Conservation (phyloP, 2,888 invertebrate genomes). For the Stratiomys singularior region DNA sequence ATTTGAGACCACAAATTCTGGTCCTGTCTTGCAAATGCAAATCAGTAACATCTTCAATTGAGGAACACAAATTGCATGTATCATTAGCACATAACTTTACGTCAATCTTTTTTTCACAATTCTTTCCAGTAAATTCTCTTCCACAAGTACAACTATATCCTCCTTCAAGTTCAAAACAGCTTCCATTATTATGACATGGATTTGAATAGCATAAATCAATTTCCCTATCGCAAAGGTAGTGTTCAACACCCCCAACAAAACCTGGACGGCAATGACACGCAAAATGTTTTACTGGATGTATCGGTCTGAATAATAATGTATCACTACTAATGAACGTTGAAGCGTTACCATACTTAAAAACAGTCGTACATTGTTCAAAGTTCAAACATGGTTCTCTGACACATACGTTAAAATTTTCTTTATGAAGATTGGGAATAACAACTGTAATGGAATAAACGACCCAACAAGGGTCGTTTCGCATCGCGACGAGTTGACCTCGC, state of each 20-base stretch:
- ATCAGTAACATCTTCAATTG: conserved; percentile 54
- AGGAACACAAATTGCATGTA: conserved; percentile 80
- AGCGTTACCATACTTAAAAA: conserved; percentile 92
- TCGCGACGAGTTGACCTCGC: too few species aligned
- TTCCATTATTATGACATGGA: conserved; percentile 89
- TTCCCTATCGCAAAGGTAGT: conserved; percentile 94
- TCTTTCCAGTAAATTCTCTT: conserved; percentile 79
- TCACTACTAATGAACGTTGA: conserved; percentile 89
- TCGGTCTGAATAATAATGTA: conserved; percentile 91
- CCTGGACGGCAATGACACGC: conserved; percentile 92
- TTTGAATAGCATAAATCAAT: conserved; percentile 97
- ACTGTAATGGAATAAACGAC: conserved; percentile 95
- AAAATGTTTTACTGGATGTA: conserved; percentile 94
- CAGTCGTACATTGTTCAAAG: conserved; percentile 91
- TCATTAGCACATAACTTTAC: conserved; percentile 69
- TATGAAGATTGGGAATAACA: conserved; percentile 80
- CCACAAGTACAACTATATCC: conserved; percentile 91
- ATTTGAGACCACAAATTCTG: conserved; percentile 78
- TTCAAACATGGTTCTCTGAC: conserved; percentile 95
- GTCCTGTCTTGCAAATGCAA: conserved; percentile 48
- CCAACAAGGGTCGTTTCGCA: too few species aligned
- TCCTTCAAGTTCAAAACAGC: conserved; percentile 85
- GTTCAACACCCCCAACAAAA: conserved; percentile 89
- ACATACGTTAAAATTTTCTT: conserved; percentile 88
- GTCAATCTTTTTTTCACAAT: conserved; percentile 82